Evolutionary conservation across 2,113 vertebrate species (phyloP), one percentile per base, ranked within the genome.

Genomic region (Psilopsiagon aymara): DNA sequence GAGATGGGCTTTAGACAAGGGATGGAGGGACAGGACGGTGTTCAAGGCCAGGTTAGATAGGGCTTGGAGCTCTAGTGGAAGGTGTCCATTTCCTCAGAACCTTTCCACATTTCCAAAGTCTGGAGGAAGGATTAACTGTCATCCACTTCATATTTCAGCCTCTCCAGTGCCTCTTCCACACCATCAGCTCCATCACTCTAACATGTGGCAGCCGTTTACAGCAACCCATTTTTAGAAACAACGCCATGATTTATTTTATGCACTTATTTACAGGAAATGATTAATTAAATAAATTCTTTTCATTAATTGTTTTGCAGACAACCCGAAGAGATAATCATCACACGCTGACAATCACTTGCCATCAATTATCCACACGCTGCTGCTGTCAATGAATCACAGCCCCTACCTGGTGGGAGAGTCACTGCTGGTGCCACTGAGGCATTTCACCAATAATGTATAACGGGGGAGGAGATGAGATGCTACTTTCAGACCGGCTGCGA

Each of bases 321-420:
- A 92, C 97, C 92, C 95, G 9, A 97, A 24, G 96, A 96, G 97
- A 94, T 96, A 96, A 96, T 96, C 93, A 85, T 90, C 90, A 33
- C 95, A 90, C 0, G 95, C 97, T 95, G 97, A 57, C 95, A 97
- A 47, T 76, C 86, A 12, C 95, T 94, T 23, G 95, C 95, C 94
- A 97, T 96, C 97, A 71, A 23, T 96, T 95, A 94, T 95, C 95
- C 79, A 52, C 92, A 77, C 23, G 9, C 59, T 29, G 64, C 60
- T n/a, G 60, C 95, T 37, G n/a, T 85, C 92, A 24, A 51, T 66
- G 92, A 90, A 83, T 91, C 90, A 76, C 90, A 91, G 82, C 59
- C 76, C 69, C 96, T 96, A 94, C 95, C 98, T 98, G 95, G 95
- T 91, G 90, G 71, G 94, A 75, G 77, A 96, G 83, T 25, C 92